phyloP scores from a whole-genome alignment of 2,888 invertebrate species.

The Allacma fusca region DNA sequence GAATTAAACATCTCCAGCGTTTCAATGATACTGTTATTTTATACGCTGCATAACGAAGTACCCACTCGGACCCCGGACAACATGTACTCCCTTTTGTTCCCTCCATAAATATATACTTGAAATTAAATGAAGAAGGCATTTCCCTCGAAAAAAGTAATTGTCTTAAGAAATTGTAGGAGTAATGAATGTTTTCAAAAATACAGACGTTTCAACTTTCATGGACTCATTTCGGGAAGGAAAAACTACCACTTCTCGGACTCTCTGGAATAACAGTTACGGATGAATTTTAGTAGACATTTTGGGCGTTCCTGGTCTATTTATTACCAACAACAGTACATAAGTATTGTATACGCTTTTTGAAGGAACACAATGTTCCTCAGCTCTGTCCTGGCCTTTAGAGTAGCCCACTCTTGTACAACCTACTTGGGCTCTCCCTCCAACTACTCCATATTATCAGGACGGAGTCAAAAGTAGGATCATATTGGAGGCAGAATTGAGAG shows the following conservation, averaged over 20 bases:
- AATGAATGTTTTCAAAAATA: slow-evolving; percentile 31
- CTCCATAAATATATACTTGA: too few species aligned
- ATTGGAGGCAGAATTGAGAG: not conserved
- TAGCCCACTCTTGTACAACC: too few species aligned
- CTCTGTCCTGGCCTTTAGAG: too few species aligned
- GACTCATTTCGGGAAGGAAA: slow-evolving; percentile 19
- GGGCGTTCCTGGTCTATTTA: slow-evolving; percentile 35
- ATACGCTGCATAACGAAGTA: too few species aligned
- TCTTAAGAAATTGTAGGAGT: not conserved
- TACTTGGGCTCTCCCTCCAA: too few species aligned
- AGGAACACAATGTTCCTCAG: too few species aligned
- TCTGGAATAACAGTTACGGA: not conserved
- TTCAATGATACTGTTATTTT: too few species aligned
- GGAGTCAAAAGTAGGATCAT: too few species aligned
- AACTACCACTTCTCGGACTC: slow-evolving; percentile 15
- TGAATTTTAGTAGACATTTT: slow-evolving; percentile 31
- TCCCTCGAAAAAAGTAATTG: not conserved
- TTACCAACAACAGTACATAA: not conserved
- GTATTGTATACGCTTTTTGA: not conserved
- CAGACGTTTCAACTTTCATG: slow-evolving; percentile 38
- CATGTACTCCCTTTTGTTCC: too few species aligned
- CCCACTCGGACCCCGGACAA: too few species aligned
- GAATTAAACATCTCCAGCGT: not conserved
- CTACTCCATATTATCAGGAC: too few species aligned
- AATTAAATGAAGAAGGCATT: not conserved